Evolutionary conservation across 2,888 invertebrate species (phyloP).

Genomic region (Sarcophaga carnaria): DNA sequence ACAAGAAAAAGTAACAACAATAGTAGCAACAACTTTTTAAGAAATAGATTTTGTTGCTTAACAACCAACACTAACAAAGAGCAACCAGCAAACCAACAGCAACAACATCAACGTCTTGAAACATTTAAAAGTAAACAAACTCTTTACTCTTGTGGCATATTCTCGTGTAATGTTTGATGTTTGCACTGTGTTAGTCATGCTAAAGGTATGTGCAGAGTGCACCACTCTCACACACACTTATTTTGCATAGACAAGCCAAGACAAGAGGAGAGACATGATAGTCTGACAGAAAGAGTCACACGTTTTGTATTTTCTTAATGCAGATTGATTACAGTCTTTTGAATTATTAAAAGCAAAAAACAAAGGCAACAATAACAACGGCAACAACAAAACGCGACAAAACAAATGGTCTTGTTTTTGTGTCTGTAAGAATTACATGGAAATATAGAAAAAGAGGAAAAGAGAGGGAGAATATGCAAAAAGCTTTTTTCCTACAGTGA

Average conservation of each 20-base stretch:
- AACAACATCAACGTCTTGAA: neutral
- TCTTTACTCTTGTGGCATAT: neutral
- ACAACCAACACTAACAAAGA: neutral
- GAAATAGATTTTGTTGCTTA: neutral
- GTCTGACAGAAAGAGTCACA: neutral
- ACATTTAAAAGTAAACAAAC: neutral
- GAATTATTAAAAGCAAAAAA: neutral
- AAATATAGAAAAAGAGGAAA: too few relatives aligned
- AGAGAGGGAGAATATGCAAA: too few relatives aligned
- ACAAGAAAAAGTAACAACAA: too few relatives aligned
- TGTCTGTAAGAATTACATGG: too few relatives aligned
- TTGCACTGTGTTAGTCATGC: neutral
- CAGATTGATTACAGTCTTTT: slow-evolving; percentile 57
- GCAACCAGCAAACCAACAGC: neutral
- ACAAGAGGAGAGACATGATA: neutral
- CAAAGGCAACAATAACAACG: neutral
- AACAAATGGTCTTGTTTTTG: too few relatives aligned
- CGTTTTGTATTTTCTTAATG: slow-evolving; percentile 30
- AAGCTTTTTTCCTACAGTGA: too few relatives aligned
- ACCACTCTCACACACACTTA: neutral
- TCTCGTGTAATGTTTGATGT: neutral
- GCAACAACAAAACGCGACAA: neutral
- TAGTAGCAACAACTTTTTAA: neutral
- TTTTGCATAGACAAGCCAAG: neutral
- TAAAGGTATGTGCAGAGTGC: neutral